phyloP scores from a whole-genome alignment of 2,888 invertebrate species.

The Diaphora mendica region DNA sequence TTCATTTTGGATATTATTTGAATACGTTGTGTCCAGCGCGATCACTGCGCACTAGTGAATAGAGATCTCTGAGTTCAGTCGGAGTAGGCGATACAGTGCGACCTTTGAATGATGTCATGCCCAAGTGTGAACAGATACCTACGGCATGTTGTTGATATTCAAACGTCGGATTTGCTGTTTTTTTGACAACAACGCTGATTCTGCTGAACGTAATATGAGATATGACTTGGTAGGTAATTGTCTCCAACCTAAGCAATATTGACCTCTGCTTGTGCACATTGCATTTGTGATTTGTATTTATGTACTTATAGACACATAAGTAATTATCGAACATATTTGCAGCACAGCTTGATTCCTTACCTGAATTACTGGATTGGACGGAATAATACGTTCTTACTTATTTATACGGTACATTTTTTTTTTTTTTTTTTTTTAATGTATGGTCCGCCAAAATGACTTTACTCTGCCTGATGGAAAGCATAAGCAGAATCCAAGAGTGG shows the following conservation, averaged over 20 bases:
- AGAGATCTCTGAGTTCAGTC: constrained; percentile 73
- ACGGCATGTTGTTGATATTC: constrained; percentile 75
- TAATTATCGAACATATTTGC: neutral
- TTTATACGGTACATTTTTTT: neutral
- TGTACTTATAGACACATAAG: neutral
- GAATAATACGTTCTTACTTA: neutral
- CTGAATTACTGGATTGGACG: too few species aligned
- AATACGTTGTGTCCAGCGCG: constrained; percentile 73
- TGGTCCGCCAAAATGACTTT: too few species aligned
- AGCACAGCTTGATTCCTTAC: neutral
- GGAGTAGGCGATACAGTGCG: constrained; percentile 69
- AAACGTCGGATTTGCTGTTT: constrained; percentile 72
- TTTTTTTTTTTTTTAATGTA: too few species aligned
- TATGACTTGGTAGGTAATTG: constrained; percentile 34
- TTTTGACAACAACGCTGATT: constrained; percentile 66
- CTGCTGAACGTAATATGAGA: constrained; percentile 60
- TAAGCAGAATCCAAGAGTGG: too few species aligned
- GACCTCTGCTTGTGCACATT: constrained; percentile 55
- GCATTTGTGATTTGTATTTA: neutral
- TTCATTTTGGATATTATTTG: constrained; percentile 68
- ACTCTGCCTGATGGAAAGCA: too few species aligned
- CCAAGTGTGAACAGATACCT: constrained; percentile 63
- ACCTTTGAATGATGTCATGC: constrained; percentile 83
- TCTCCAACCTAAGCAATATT: constrained; percentile 62
- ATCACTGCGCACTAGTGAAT: constrained; percentile 82